Base-by-base conservation (phyloP, 1,140 invertebrate species). In the Caerostris extrusa region DNA sequence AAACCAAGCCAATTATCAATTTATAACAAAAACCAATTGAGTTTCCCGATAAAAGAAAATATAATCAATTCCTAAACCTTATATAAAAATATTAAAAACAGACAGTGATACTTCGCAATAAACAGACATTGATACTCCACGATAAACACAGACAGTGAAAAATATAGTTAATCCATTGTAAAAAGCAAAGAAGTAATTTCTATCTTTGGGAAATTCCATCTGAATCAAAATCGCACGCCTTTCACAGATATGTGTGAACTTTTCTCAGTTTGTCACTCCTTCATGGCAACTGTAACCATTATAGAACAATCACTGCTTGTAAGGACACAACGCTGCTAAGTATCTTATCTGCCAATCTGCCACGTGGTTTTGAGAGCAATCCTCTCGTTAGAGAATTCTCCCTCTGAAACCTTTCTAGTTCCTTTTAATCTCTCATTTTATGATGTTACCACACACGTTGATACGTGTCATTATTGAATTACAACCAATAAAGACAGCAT, bases 371-470 rank as follows among this genome's bases (percentile, higher is more conserved):
- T 56, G 55, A 19, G 8, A 14, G 90, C 61, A 91, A 81, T 60
- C 90, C 6, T 60, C 69, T 58, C 90, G 69, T 77, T 91, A 81
- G 55, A 50, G 58, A 17, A 14, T 17, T 64, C 56, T n/a, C 5
- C 61, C 50, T 55, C 19, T 34, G 50, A 19, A 19, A 67, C 17
- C 64, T 64, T 56, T 64, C n/a, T 88, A 10, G 7, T 58, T 88
- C 7, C n/a, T 12, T n/a, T 55, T 17, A 53, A 91, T 53, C 14
- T 82, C 55, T 53, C 56, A 53, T 34, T 81, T 91, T 50, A 60
- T 91, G 69, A 17, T 57, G 61, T 58, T 60, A 56, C 90, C 90
- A 61, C 90, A 91, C 90, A 91, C 90, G 71, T 60, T 17, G 90
- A 60, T 17, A 61, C 34, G 1, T 19, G 53, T 14, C 61, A 88